Percentiles rank a stretch among this genome's conserved stretches.
Evolutionary conservation across 1,140 invertebrate species (phyloP).

Genomic region (Penaeus chinensis): DNA sequence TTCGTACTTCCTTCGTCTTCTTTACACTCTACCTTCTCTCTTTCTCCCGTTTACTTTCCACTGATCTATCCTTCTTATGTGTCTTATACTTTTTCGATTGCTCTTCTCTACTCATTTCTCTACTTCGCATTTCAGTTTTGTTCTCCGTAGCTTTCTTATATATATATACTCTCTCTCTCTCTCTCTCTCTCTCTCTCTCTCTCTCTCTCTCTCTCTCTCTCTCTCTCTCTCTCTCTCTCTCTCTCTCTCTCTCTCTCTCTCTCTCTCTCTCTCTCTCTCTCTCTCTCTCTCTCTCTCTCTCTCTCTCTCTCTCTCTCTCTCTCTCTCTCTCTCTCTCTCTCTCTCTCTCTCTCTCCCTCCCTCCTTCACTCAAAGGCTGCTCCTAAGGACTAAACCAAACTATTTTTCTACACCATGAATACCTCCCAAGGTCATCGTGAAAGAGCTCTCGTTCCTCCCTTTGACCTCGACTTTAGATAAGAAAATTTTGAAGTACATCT

Average conservation of each 20-base stretch:
- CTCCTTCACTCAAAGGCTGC: too few relatives aligned
- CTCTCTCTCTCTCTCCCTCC: background rate
- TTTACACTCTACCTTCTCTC: background rate
- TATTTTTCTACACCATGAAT: too few relatives aligned
- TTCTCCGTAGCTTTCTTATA: too few relatives aligned
- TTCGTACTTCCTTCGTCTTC: background rate
- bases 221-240: constrained; percentile 14
- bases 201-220: constrained; percentile 14
- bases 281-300: background rate
- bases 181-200: background rate
- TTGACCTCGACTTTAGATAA: too few relatives aligned
- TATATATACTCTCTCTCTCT: too few relatives aligned
- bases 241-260: background rate
- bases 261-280: background rate
- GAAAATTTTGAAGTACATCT: too few relatives aligned
- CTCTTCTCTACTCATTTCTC: too few relatives aligned
- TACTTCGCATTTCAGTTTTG: too few relatives aligned
- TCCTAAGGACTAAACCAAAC: background rate
- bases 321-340: constrained; percentile 11
- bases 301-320: too few relatives aligned
- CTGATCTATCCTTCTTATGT: background rate
- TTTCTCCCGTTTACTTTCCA: background rate
- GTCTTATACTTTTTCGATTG: background rate
- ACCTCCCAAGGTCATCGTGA: too few relatives aligned
- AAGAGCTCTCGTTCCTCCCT: too few relatives aligned